These are phyloP conservation scores for Thamnophis elegans DNA, from an alignment of 2,797 vertebrate species.

Conservation along the genomic window DNA sequence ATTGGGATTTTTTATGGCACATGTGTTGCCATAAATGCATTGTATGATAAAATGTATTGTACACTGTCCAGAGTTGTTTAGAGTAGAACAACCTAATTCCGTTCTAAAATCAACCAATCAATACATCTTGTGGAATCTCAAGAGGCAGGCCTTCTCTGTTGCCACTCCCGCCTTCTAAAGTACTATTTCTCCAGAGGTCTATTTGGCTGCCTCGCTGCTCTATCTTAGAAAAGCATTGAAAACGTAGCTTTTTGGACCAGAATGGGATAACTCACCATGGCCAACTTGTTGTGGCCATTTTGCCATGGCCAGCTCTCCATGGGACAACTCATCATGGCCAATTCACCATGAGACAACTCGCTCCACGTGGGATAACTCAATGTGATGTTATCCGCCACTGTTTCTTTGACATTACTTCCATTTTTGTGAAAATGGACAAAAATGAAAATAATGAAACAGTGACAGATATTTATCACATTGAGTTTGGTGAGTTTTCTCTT, in stretches of 20 bases:
- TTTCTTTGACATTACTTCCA: neutral
- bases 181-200: neutral
- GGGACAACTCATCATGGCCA: neutral
- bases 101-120: neutral
- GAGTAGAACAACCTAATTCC: neutral
- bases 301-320: neutral
- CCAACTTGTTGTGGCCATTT: neutral
- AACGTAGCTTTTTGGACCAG: neutral
- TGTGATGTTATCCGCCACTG: neutral
- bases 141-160: neutral
- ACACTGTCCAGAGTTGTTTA: neutral
- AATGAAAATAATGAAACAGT: neutral
- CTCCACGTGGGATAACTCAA: neutral
- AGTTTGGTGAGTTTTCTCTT: neutral
- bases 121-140: neutral
- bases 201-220: neutral
- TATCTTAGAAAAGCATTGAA: neutral
- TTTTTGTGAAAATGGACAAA: neutral
- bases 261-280: neutral
- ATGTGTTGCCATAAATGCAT: neutral
- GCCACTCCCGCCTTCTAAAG: neutral
- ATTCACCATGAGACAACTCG: too few species aligned
- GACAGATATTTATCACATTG: neutral
- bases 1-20: neutral
- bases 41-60: neutral